A percentile compares a stretch with the other conserved stretches of the same genome.
Conservation (phyloP, 2,888 invertebrate species). For the Hemithea aestivaria region DNA sequence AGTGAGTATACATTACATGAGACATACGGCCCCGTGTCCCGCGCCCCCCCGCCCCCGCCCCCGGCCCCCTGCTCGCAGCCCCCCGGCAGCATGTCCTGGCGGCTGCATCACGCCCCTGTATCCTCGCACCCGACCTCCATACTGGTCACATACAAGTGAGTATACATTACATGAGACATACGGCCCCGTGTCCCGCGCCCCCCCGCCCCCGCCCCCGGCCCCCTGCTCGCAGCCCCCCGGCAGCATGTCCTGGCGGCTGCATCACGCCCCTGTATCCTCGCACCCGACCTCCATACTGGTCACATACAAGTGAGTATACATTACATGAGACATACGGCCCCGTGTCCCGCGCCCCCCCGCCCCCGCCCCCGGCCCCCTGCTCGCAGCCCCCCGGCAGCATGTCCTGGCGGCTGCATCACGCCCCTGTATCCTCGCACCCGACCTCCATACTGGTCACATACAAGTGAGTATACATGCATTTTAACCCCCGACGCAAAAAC, state of each 20-base stretch:
- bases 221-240: constrained; percentile 78
- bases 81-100: constrained; percentile 90
- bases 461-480: constrained; percentile 47
- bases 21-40: constrained; percentile 81
- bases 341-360: neutral
- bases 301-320: constrained; percentile 56
- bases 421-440: constrained; percentile 81
- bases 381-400: neutral
- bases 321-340: too few species aligned
- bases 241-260: constrained; percentile 88
- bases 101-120: constrained; percentile 83
- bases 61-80: constrained; percentile 77
- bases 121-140: constrained; percentile 83
- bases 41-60: constrained; percentile 76
- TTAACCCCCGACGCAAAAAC: too few species aligned
- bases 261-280: constrained; percentile 82
- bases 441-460: constrained; percentile 88
- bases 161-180: constrained; percentile 77
- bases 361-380: neutral
- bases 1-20: constrained; percentile 51
- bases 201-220: constrained; percentile 80
- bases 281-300: constrained; percentile 88
- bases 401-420: constrained; percentile 70
- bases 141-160: constrained; percentile 81
- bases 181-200: constrained; percentile 74